Conservation (phyloP, 2,113 vertebrate species). For the Gopherus flavomarginatus region DNA sequence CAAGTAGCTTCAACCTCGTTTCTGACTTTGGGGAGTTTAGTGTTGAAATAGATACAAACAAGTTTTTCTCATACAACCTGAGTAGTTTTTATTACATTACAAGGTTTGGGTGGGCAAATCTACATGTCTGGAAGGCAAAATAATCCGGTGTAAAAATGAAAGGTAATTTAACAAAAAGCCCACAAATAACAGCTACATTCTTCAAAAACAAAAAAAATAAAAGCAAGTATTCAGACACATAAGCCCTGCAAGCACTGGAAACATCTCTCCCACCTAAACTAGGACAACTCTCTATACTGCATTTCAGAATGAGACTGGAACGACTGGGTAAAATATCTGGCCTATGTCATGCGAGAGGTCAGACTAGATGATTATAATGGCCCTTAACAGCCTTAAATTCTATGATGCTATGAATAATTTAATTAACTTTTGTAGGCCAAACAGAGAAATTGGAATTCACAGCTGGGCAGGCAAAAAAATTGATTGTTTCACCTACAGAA, state of each 20-base stretch:
- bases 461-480: background rate
- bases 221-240: background rate
- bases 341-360: background rate
- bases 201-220: background rate
- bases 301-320: background rate
- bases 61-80: background rate
- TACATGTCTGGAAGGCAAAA: background rate
- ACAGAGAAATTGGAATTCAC: background rate
- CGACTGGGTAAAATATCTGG: background rate
- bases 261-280: background rate
- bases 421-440: constrained; percentile 33
- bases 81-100: background rate
- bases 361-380: background rate
- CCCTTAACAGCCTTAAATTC: constrained; percentile 11
- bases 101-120: background rate
- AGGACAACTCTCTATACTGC: background rate
- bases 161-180: background rate
- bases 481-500: background rate
- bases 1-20: background rate
- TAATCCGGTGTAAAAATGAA: background rate
- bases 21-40: background rate
- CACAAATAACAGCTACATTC: background rate
- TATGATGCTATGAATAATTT: constrained; percentile 30
- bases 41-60: background rate
- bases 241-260: constrained; percentile 8